Conservation (phyloP, 2,797 vertebrate genomes). For the Myotis daubentonii region DNA sequence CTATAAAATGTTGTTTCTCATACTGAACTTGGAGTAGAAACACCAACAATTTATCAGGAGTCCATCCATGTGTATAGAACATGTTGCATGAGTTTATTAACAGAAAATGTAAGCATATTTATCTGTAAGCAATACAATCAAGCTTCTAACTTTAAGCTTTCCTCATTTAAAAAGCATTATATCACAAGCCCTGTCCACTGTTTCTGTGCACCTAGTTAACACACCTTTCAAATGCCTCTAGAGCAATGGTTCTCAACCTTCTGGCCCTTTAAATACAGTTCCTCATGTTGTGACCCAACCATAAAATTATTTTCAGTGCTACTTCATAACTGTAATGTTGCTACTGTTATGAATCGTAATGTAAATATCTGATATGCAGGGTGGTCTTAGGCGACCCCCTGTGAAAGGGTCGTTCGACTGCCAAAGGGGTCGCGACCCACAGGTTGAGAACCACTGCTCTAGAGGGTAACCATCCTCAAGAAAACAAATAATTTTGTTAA, state of each 20-base stretch:
- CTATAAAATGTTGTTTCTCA: not conserved
- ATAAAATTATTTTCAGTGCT: too few species aligned
- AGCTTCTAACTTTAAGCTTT: slow-evolving; percentile 17
- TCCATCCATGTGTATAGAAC: not conserved
- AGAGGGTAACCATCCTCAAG: not conserved
- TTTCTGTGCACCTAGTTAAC: not conserved
- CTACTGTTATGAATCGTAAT: too few species aligned
- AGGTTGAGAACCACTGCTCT: not conserved
- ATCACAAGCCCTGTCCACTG: not conserved
- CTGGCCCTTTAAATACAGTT: too few species aligned
- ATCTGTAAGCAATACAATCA: not conserved
- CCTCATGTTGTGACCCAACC: too few species aligned
- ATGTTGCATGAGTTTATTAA: slow-evolving; percentile 20
- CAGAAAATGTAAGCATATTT: slow-evolving; percentile 18
- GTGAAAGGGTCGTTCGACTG: too few species aligned
- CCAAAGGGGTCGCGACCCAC: too few species aligned
- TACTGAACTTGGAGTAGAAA: not conserved
- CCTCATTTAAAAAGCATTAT: not conserved
- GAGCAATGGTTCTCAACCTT: too few species aligned
- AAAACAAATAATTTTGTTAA: not conserved
- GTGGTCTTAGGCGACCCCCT: too few species aligned
- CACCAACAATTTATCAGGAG: not conserved
- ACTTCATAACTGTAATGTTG: too few species aligned
- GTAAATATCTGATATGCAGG: too few species aligned
- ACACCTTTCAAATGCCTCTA: not conserved